Evolutionary conservation across 2,113 vertebrate species (phyloP).

Genomic region (Zosterops pallidus): DNA sequence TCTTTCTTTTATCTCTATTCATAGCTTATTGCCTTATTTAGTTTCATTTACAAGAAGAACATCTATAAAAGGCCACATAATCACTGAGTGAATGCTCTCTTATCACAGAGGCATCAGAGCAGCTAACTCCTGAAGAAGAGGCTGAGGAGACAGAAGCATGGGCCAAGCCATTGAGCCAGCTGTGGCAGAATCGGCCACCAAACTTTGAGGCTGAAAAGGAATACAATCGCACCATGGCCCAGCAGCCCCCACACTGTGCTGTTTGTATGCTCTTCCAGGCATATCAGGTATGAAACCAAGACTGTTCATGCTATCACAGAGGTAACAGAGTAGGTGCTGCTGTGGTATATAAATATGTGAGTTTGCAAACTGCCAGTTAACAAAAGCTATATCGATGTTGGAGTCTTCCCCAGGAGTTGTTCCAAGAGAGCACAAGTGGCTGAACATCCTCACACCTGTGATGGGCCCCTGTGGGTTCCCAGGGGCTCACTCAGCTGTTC

Average conservation of each 20-base stretch:
- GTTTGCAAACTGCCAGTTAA: not conserved
- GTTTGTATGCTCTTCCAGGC: slow-evolving; percentile 93
- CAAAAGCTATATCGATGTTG: not conserved
- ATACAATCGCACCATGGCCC: slow-evolving; percentile 87
- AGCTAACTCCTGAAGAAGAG: slow-evolving; percentile 82
- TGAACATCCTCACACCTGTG: not conserved
- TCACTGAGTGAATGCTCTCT: not conserved
- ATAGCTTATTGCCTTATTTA: not conserved
- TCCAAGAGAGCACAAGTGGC: not conserved
- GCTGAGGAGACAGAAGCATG: slow-evolving; percentile 88
- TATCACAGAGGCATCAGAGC: slow-evolving; percentile 82
- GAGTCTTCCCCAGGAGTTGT: not conserved
- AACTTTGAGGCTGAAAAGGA: slow-evolving; percentile 88
- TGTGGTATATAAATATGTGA: rapidly evolving
- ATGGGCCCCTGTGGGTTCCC: not conserved
- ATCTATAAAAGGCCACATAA: not conserved
- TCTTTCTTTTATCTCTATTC: not conserved
- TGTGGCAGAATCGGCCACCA: slow-evolving; percentile 90
- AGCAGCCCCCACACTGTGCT: slow-evolving; percentile 87
- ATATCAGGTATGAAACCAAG: slow-evolving; percentile 78
- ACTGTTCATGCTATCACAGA: not conserved
- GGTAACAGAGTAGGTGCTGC: not conserved
- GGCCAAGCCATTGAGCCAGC: slow-evolving; percentile 86
- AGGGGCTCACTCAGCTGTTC: not conserved
- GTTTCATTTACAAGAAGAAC: not conserved